These are phyloP conservation scores for Steinernema scapterisci DNA, from an alignment of 2,888 invertebrate genomes.

Conservation along the genomic window DNA sequence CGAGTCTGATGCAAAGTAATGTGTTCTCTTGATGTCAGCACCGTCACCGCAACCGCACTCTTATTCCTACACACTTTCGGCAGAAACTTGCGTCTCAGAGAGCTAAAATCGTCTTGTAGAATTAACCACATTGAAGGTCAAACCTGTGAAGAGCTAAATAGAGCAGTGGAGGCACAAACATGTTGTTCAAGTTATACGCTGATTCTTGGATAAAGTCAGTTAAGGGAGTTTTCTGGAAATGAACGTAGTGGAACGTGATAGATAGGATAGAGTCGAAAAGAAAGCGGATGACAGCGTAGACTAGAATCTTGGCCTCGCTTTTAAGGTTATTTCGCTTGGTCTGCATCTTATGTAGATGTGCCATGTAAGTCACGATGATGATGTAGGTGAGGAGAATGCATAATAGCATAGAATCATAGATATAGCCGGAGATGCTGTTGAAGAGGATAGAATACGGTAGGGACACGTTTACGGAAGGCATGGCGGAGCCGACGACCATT, in stretches of 20 bases:
- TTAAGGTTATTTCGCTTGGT: background rate
- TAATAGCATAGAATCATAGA: too few relatives aligned
- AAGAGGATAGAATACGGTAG: too few relatives aligned
- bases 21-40: too few relatives aligned
- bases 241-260: background rate
- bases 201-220: background rate
- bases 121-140: too few relatives aligned
- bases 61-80: too few relatives aligned
- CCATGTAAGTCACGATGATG: background rate
- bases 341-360: background rate
- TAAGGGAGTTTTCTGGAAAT: background rate
- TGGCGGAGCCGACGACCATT: too few relatives aligned
- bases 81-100: too few relatives aligned
- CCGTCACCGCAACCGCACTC: too few relatives aligned
- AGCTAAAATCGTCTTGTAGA: too few relatives aligned
- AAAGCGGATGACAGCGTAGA: constrained; percentile 1
- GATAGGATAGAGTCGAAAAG: background rate
- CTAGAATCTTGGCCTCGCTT: background rate
- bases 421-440: too few relatives aligned
- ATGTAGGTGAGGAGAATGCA: constrained; percentile 5
- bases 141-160: background rate
- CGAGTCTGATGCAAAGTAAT: too few relatives aligned
- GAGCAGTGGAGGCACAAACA: background rate
- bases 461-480: too few relatives aligned
- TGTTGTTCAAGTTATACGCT: constrained; percentile 11